Conservation (phyloP, 2,888 invertebrate genomes). For the Ochropleura leucogaster region DNA sequence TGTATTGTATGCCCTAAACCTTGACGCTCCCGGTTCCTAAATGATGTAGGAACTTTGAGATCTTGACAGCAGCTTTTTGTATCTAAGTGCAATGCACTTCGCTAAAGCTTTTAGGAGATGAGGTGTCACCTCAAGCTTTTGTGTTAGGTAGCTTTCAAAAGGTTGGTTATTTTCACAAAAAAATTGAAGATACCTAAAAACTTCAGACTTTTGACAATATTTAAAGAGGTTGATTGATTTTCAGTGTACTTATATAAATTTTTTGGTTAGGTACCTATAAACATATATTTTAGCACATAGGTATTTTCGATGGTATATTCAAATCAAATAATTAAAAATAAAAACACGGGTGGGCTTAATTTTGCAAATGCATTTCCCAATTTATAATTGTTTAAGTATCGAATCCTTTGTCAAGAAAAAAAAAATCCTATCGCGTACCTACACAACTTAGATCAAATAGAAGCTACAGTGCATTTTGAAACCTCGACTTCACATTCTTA, state of each 20-base stretch:
- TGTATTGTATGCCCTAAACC: constrained; percentile 27
- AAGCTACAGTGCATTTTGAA: not conserved
- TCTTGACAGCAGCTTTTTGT: constrained; percentile 18
- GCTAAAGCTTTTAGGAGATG: constrained; percentile 22
- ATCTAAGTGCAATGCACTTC: constrained; percentile 20
- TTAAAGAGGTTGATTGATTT: not conserved
- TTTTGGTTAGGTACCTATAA: not conserved
- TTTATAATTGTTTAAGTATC: not conserved
- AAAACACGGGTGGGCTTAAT: not conserved
- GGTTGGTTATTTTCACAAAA: constrained; percentile 6
- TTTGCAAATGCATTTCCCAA: not conserved
- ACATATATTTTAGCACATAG: too few species aligned
- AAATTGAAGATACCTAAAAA: not conserved
- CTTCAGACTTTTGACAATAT: not conserved
- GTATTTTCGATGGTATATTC: not conserved
- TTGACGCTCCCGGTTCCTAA: not conserved
- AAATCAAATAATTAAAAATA: not conserved
- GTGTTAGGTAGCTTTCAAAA: not conserved
- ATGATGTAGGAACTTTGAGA: constrained; percentile 8
- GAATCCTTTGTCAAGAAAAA: not conserved
- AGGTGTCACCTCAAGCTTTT: not conserved
- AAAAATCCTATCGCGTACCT: not conserved
- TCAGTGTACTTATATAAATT: not conserved
- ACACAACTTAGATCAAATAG: not conserved
- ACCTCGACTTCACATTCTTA: not conserved